These are phyloP conservation scores for Corythaeola cristata DNA, from an alignment of 2,113 vertebrate species.

Conservation along the genomic window DNA sequence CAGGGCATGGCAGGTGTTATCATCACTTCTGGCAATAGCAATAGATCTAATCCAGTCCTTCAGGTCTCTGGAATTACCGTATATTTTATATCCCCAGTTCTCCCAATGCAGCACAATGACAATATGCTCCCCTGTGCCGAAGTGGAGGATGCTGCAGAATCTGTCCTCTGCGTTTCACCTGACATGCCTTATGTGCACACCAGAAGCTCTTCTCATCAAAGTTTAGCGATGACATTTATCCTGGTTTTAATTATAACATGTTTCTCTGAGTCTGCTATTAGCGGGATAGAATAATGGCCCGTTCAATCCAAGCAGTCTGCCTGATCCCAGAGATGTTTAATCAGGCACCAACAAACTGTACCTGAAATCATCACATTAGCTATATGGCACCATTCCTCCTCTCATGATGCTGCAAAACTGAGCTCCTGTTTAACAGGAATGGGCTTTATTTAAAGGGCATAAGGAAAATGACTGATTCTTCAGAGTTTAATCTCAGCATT, in stretches of 20 bases:
- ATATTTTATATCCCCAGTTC: background rate
- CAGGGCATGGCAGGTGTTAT: background rate
- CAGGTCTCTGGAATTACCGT: background rate
- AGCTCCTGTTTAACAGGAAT: background rate
- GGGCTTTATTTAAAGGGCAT: background rate
- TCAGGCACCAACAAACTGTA: conserved; percentile 14
- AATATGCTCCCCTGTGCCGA: background rate
- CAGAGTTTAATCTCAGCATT: background rate
- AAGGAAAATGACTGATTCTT: background rate
- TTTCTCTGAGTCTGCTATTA: conserved; percentile 35
- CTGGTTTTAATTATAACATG: conserved; percentile 25
- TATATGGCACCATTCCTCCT: conserved; percentile 31
- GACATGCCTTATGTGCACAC: background rate
- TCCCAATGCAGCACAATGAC: background rate
- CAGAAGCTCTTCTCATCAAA: conserved; percentile 16
- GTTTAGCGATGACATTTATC: conserved; percentile 27
- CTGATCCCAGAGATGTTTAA: conserved; percentile 27
- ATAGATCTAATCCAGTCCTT: background rate
- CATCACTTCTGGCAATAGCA: background rate
- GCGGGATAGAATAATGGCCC: background rate
- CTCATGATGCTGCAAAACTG: background rate
- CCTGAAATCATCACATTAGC: conserved; percentile 36
- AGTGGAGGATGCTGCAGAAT: background rate
- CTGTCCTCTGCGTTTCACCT: background rate
- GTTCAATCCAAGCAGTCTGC: background rate